Conservation (phyloP, 2,113 vertebrate species). For the Agelaius phoeniceus region DNA sequence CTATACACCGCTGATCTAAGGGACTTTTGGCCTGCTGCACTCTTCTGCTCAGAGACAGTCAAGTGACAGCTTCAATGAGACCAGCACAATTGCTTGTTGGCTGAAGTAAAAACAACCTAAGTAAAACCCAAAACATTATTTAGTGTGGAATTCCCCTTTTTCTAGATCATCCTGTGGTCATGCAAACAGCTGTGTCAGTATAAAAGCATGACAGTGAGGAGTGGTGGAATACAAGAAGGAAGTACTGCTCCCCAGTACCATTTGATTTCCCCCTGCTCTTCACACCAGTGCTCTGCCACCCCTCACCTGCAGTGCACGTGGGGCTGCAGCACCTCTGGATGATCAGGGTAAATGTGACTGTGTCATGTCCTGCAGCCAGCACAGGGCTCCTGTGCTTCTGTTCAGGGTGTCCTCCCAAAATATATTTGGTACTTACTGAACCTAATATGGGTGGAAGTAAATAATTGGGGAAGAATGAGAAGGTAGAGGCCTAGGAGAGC, state of each 20-base stretch:
- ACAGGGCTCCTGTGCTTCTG: background rate
- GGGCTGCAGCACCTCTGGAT: background rate
- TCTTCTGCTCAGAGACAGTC: background rate
- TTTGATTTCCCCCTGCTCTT: background rate
- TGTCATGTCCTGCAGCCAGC: background rate
- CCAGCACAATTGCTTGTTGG: background rate
- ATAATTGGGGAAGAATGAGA: background rate
- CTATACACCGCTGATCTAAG: background rate
- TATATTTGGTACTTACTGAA: background rate
- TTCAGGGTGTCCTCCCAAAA: background rate
- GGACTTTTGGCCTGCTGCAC: background rate
- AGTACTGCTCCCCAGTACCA: background rate
- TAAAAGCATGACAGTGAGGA: background rate
- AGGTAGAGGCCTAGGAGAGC: background rate
- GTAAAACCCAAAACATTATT: background rate
- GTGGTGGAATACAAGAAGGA: background rate
- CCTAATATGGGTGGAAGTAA: background rate
- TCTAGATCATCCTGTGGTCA: background rate
- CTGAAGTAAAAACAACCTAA: background rate
- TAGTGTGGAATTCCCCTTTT: background rate
- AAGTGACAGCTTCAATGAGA: background rate
- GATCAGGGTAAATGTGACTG: background rate
- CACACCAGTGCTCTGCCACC: background rate
- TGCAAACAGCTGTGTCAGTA: background rate
- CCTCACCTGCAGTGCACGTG: accelerated